phyloP scores from a whole-genome alignment of 1,140 invertebrate genomes.

The Hyphantria cunea region DNA sequence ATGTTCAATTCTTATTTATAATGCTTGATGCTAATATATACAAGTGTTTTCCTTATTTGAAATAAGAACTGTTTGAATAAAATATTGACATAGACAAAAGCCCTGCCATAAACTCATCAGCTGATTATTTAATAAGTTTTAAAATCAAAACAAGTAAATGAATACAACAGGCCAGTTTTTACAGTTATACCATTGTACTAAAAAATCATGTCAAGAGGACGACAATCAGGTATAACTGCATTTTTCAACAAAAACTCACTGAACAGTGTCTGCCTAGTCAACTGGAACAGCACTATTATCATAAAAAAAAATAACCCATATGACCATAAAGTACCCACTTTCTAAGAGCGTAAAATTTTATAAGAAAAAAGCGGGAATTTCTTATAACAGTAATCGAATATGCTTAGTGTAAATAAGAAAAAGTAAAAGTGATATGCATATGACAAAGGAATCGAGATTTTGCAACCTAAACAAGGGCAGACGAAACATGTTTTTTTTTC shows the following conservation, averaged over 20 bases:
- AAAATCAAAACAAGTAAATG: no score
- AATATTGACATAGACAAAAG: no score
- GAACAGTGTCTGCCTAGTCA: conserved; percentile 53
- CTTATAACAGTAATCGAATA: conserved; percentile 22
- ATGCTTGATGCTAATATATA: no score
- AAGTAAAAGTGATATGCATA: conserved; percentile 73
- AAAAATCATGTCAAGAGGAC: conserved; percentile 37
- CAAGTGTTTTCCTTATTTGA: no score
- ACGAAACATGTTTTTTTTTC: conserved; percentile 61
- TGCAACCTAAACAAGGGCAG: conserved; percentile 74
- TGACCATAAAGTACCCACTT: conserved; percentile 39
- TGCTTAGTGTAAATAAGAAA: conserved; percentile 44
- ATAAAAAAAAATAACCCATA: conserved; percentile 42
- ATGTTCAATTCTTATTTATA: no score
- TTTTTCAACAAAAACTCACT: conserved; percentile 49
- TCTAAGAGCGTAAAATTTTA: conserved; percentile 36
- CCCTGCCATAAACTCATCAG: no score
- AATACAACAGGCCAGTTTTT: no score
- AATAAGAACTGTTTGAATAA: no score
- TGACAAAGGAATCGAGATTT: conserved; percentile 77
- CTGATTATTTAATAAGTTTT: no score
- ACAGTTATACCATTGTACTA: neutral
- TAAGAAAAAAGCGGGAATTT: conserved; percentile 49
- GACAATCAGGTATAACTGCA: conserved; percentile 51
- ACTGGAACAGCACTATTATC: conserved; percentile 51